Evolutionary conservation across 2,888 invertebrate genomes (phyloP).

Genomic region (Mythimna vitellina): DNA sequence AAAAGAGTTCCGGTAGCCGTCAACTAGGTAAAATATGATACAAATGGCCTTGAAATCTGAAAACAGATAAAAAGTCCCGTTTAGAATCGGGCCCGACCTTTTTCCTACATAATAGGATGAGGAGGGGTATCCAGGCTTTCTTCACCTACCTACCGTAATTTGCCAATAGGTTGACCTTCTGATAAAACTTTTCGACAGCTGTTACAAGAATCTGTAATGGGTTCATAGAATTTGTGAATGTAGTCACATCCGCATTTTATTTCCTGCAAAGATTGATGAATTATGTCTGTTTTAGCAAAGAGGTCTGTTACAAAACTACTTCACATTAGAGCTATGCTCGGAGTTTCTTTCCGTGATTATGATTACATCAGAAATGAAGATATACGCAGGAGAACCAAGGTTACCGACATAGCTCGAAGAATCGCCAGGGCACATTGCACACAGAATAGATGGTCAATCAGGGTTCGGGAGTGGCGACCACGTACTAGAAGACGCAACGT

Average conservation of each 20-base stretch:
- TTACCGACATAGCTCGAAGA: too few species aligned
- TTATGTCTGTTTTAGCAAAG: too few species aligned
- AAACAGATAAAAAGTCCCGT: slow-evolving; percentile 67
- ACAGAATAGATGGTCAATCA: too few species aligned
- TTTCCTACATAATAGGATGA: slow-evolving; percentile 68
- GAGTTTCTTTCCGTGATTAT: too few species aligned
- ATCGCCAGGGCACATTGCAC: too few species aligned
- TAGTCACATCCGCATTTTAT: slow-evolving; percentile 11
- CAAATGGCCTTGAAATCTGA: slow-evolving; percentile 67
- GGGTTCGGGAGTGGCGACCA: too few species aligned
- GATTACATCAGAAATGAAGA: too few species aligned
- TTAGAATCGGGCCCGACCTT: slow-evolving; percentile 66
- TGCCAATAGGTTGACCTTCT: slow-evolving; percentile 55
- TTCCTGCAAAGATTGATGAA: neutral
- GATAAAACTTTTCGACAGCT: slow-evolving; percentile 50
- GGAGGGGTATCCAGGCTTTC: slow-evolving; percentile 61
- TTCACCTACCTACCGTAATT: slow-evolving; percentile 61
- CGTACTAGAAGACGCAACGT: too few species aligned
- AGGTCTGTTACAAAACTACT: too few species aligned
- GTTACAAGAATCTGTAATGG: slow-evolving; percentile 19
- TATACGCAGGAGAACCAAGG: too few species aligned
- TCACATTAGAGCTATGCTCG: too few species aligned
- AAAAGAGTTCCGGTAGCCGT: slow-evolving; percentile 42
- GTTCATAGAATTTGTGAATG: slow-evolving; percentile 17
- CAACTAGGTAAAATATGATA: slow-evolving; percentile 64